Conservation (phyloP, 2,888 invertebrate genomes). For the Stenoptilia bipunctidactyla region DNA sequence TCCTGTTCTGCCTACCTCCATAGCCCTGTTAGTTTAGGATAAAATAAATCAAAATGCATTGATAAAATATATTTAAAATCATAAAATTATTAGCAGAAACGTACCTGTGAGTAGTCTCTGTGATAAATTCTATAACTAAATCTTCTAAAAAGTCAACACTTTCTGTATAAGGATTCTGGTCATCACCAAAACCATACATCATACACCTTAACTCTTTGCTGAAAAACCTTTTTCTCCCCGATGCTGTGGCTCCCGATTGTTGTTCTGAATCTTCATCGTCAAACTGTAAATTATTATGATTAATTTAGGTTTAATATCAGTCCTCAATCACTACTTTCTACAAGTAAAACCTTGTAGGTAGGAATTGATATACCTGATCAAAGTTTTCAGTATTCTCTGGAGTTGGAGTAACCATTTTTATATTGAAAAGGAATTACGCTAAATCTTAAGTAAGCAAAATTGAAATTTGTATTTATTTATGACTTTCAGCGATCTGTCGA, state of each 20-base stretch:
- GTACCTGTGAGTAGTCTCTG: slow-evolving; percentile 90
- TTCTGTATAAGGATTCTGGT: slow-evolving; percentile 98
- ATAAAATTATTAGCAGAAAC: slow-evolving; percentile 5
- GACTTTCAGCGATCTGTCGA: too few species aligned
- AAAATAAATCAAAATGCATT: neutral
- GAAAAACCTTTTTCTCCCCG: slow-evolving; percentile 86
- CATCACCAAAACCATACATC: slow-evolving; percentile 99
- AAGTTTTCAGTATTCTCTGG: slow-evolving; percentile 48
- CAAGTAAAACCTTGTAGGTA: neutral
- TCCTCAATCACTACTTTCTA: too few species aligned
- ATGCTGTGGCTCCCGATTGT: slow-evolving; percentile 76
- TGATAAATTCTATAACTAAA: slow-evolving; percentile 96
- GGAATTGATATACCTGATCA: slow-evolving; percentile 42
- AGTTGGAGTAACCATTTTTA: slow-evolving; percentile 44
- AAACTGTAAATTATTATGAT: slow-evolving; percentile 34
- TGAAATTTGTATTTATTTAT: too few species aligned
- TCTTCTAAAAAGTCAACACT: slow-evolving; percentile 98
- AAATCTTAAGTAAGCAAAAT: too few species aligned
- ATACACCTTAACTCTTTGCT: slow-evolving; percentile 95
- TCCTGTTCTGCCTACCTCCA: slow-evolving; percentile 97
- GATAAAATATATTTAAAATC: neutral
- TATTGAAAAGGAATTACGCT: too few species aligned
- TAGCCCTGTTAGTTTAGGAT: slow-evolving; percentile 73
- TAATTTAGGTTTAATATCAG: too few species aligned
- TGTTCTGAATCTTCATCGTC: slow-evolving; percentile 81